phyloP scores from a whole-genome alignment of 2,113 vertebrate genomes.

The Stegastes partitus region DNA sequence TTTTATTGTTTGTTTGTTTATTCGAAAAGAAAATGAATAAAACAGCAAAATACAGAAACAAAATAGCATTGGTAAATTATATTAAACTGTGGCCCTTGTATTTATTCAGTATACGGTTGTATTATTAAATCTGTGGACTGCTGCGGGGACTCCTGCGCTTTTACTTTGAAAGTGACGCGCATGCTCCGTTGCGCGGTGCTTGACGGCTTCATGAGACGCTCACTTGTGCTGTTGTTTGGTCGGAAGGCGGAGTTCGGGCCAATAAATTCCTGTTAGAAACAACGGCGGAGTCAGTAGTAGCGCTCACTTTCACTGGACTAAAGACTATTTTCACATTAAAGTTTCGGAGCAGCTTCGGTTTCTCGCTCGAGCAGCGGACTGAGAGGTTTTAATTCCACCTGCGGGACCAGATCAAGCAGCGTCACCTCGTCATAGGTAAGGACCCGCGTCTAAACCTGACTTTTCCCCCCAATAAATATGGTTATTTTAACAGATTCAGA shows the following conservation, averaged over 20 bases:
- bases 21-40: too few species aligned
- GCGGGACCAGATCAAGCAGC: background rate
- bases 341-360: background rate
- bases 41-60: background rate
- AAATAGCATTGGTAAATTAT: background rate
- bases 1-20: background rate
- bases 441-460: background rate
- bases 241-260: slow-evolving; percentile 70
- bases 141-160: background rate
- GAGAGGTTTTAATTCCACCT: slow-evolving; percentile 32
- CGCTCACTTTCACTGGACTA: slow-evolving; percentile 1
- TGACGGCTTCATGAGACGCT: background rate
- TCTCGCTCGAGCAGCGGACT: background rate
- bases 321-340: background rate
- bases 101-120: too few species aligned
- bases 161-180: slow-evolving; percentile 56
- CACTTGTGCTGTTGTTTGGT: background rate
- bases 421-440: slow-evolving; percentile 39
- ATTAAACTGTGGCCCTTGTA: background rate
- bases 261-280: slow-evolving; percentile 45
- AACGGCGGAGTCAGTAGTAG: slow-evolving; percentile 7
- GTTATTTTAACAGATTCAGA: background rate
- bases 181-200: accelerated
- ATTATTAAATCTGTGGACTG: too few species aligned
- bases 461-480: too few species aligned